Evolutionary conservation across 1,140 invertebrate species (phyloP), one percentile per base, ranked within the genome.

Genomic region (Diplogasteroides magnus): DNA sequence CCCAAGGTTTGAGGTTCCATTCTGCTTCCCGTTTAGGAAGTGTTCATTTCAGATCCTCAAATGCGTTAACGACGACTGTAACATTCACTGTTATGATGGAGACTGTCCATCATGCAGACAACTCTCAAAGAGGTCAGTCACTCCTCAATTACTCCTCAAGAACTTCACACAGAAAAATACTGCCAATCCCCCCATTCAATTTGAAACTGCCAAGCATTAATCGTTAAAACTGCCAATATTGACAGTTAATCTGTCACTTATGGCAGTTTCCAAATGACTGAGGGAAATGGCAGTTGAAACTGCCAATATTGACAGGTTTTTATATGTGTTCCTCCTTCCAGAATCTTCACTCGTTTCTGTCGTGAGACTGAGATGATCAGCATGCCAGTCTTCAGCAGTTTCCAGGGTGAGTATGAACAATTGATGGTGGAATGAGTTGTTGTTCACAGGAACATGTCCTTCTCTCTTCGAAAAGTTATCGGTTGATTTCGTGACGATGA

Each of bases 71-170:
- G 57, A 62, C 3, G 60, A 63, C 37, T 73, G 71, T 29, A 73
- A 73, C 61, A 60, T 73, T 23, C 67, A 70, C 48, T 73, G 71
- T 57, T 73, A 73, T 56, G 67, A 69, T 65, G 71, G 71, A 37
- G 67, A 73, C 55, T 73, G 71, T 31, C 67, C 67, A 28, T 69
- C 71, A n/a, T 73, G 71, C 29, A 69, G 64, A 55, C 62, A 48
- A 23, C 63, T 69, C 14, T 69, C 68, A 26, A 69, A 62, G 55
- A 64, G 62, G 23, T 65, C 2, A 64, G 59, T 11, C 25, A 23
- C 3, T 6, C 6, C 6, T 48, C 6, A 19, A 48, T 48, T 48
- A 48, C 6, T 48, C 6, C 6, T 48, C 37, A 48, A n/a, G n/a
- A n/a, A n/a, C 37, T 11, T 48, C 37, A 48, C 19, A 48, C 6